Evolutionary conservation across 2,113 vertebrate genomes (phyloP).

Genomic region (Isichthys henryi): DNA sequence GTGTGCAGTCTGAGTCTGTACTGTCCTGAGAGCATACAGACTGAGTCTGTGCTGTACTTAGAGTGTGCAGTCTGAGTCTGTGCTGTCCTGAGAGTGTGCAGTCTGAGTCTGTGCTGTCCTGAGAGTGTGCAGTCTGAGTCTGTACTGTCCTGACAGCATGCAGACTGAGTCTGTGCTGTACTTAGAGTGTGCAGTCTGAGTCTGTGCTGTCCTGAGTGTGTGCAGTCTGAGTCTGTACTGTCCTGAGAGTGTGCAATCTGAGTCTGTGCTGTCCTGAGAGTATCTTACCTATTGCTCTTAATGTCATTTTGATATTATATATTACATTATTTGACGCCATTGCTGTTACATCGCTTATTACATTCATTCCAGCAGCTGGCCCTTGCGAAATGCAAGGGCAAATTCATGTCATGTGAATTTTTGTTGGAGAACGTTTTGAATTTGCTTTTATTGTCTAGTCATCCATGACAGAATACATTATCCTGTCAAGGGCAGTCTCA

Average conservation of each 20-base stretch:
- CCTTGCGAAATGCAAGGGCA: background rate
- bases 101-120: no score
- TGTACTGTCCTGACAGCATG: background rate
- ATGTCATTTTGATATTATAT: background rate
- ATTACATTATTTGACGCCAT: background rate
- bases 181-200: no score
- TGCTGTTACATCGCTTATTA: background rate
- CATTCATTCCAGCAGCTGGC: background rate
- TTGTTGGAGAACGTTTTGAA: conserved; percentile 3
- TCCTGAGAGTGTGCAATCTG: no score
- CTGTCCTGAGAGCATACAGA: no score
- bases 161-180: no score
- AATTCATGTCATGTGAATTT: conserved; percentile 10
- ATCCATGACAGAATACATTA: conserved; percentile 21
- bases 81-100: no score
- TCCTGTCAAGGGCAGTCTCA: conserved; percentile 13
- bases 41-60: no score
- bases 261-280: background rate
- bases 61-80: no score
- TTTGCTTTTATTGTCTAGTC: conserved; percentile 13
- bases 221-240: no score
- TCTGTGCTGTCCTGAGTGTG: no score
- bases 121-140: no score
- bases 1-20: no score
- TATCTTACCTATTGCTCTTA: background rate